phyloP scores from a whole-genome alignment of 2,888 invertebrate genomes.

The Himalopsyche japonica region DNA sequence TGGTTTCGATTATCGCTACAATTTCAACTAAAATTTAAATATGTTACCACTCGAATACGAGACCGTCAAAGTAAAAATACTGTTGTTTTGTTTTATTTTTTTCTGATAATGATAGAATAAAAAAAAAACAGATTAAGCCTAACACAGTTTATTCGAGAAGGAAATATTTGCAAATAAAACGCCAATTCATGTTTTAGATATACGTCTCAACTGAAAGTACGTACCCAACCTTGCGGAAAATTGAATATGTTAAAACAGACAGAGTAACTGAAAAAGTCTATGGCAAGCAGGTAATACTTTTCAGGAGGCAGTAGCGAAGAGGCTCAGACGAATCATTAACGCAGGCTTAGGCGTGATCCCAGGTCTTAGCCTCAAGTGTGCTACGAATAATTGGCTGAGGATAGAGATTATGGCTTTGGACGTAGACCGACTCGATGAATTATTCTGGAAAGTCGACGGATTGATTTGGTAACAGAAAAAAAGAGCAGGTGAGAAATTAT shows the following conservation, averaged over 20 bases:
- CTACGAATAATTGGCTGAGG: conserved; percentile 40
- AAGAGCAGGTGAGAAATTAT: not conserved
- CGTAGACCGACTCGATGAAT: conserved; percentile 51
- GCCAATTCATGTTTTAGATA: not conserved
- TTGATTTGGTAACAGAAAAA: not conserved
- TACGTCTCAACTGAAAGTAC: not conserved
- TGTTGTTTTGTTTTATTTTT: too few relatives aligned
- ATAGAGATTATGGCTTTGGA: conserved; percentile 38
- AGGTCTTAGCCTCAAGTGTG: conserved; percentile 36
- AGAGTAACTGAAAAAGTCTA: not conserved
- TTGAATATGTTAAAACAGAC: not conserved
- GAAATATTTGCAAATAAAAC: too few relatives aligned
- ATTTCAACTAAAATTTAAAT: too few relatives aligned
- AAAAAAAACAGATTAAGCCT: too few relatives aligned
- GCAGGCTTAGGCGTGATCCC: conserved; percentile 38
- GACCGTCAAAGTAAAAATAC: too few relatives aligned
- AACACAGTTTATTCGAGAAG: too few relatives aligned
- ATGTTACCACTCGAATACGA: too few relatives aligned
- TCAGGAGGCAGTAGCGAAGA: conserved; percentile 28
- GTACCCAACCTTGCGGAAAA: not conserved
- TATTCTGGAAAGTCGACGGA: not conserved
- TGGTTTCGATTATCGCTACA: too few relatives aligned
- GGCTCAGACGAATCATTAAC: conserved; percentile 41
- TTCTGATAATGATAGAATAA: too few relatives aligned
- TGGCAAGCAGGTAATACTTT: conserved; percentile 11